Evolutionary conservation across 2,797 vertebrate species (phyloP), one percentile per base, ranked within the genome.

Genomic region (Pelochelys cantorii): DNA sequence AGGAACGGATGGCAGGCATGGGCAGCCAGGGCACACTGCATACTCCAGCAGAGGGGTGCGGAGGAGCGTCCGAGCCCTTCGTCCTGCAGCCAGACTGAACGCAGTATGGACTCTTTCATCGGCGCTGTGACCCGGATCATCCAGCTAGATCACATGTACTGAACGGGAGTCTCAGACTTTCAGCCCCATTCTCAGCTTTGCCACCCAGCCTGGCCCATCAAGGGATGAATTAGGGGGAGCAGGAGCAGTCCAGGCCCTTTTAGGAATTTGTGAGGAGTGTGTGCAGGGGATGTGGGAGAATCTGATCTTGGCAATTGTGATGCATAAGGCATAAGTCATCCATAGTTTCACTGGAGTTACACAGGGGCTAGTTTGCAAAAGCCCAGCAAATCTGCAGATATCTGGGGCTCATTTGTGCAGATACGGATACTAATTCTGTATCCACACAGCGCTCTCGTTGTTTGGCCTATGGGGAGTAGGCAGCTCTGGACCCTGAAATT

Each of bases 101-200:
- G 22, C 0, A 1, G 9, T 5, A 0, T 62, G 37, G 79, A 89
- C 18, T 27, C 42, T 52, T 27, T 75, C 77, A 23, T 5, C 1
- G 13, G 77, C 13, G 53, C 37, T 80, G 89, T 42, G 5, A 52
- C 37, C 13, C 9, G 52, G 9, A 7, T 75, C 74, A 82, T 62
- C 56, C n/a, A 48, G 54, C 34, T 7, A 2, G 37, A 23, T 0
- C 0, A 23, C 10, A 11, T 37, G 34, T 34, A 17, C n/a, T 68
- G 18, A 37, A 37, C 9, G 22, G 25, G 74, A 31, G 6, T 29
- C 20, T 77, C 18, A 78, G 71, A 56, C 52, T 31, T 87, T 5
- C 54, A 34, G 7, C 34, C 82, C 2, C 4, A 71, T 15, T 81
- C 25, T 17, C 60, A 42, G 0, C 83, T 62, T 56, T 53, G 4